Evolutionary conservation across 1,140 invertebrate genomes (phyloP).

Genomic region (Sogatella furcifera): DNA sequence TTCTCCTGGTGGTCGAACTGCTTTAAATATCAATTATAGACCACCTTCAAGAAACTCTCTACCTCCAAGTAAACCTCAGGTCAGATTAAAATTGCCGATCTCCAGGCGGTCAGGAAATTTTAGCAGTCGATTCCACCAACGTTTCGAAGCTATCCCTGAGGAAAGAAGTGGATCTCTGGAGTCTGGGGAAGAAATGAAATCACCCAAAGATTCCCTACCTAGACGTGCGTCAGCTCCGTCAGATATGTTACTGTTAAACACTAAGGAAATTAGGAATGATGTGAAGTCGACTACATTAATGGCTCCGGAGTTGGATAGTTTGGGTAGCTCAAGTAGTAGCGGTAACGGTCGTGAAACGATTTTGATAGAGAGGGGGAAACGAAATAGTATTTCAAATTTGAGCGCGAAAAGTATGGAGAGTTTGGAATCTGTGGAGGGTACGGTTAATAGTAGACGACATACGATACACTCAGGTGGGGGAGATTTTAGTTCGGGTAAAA

Average conservation of each 20-base stretch:
- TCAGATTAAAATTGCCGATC: background rate
- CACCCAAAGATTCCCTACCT: background rate
- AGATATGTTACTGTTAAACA: conserved; percentile 8
- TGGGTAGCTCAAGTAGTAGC: background rate
- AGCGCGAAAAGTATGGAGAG: too few relatives aligned
- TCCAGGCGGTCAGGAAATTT: conserved; percentile 5
- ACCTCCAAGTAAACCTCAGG: too few relatives aligned
- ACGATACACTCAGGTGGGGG: conserved; percentile 5
- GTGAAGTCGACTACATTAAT: background rate
- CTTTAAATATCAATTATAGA: too few relatives aligned
- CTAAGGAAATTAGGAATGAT: background rate
- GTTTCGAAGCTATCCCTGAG: conserved; percentile 25
- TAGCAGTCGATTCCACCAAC: conserved; percentile 10
- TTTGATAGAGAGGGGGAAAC: too few relatives aligned
- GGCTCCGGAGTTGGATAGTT: background rate
- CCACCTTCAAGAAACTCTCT: too few relatives aligned
- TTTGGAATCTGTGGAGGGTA: background rate
- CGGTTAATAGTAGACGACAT: background rate
- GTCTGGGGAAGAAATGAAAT: conserved; percentile 8
- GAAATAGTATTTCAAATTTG: too few relatives aligned
- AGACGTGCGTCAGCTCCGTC: conserved; percentile 3
- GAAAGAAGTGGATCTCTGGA: conserved; percentile 19
- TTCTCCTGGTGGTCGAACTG: too few relatives aligned
- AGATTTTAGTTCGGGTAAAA: conserved; percentile 1
- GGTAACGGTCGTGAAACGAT: background rate